phyloP scores from a whole-genome alignment of 2,113 vertebrate genomes.

The Tylochromis polylepis region DNA sequence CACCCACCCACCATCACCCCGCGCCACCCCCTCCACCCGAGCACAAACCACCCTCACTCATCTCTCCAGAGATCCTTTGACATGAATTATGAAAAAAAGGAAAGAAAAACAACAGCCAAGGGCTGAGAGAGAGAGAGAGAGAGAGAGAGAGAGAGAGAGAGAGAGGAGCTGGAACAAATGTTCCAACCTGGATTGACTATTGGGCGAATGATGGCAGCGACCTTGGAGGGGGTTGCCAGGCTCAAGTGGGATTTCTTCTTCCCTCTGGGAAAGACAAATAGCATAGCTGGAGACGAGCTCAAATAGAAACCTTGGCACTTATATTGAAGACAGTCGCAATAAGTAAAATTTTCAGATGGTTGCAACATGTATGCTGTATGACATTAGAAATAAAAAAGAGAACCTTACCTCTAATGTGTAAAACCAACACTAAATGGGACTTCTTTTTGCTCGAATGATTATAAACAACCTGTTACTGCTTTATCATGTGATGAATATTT shows the following conservation, averaged over 20 bases:
- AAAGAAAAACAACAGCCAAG: conserved; percentile 50
- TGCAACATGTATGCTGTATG: background rate
- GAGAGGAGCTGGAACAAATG: conserved; percentile 39
- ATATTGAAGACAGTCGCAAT: background rate
- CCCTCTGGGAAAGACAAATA: conserved; percentile 22
- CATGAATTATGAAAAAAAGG: conserved; percentile 70
- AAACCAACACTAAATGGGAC: background rate
- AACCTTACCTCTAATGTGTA: background rate
- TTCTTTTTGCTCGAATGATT: background rate
- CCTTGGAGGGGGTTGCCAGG: conserved; percentile 24
- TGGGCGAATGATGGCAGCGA: conserved; percentile 17
- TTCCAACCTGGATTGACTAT: conserved; percentile 45
- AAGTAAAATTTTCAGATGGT: background rate
- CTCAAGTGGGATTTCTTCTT: conserved; percentile 33
- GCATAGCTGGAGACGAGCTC: background rate
- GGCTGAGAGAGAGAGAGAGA: conserved; percentile 16
- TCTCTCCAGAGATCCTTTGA: conserved; percentile 63
- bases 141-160: conserved; percentile 2
- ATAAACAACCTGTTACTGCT: background rate
- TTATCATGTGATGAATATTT: conserved; percentile 1
- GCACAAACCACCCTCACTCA: conserved; percentile 38
- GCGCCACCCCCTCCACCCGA: background rate
- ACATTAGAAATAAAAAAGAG: background rate
- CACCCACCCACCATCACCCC: background rate
- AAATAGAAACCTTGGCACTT: background rate